Evolutionary conservation across 2,797 vertebrate species (phyloP), one percentile per base, ranked within the genome.

Genomic region (Phrynocephalus guinanensis): DNA sequence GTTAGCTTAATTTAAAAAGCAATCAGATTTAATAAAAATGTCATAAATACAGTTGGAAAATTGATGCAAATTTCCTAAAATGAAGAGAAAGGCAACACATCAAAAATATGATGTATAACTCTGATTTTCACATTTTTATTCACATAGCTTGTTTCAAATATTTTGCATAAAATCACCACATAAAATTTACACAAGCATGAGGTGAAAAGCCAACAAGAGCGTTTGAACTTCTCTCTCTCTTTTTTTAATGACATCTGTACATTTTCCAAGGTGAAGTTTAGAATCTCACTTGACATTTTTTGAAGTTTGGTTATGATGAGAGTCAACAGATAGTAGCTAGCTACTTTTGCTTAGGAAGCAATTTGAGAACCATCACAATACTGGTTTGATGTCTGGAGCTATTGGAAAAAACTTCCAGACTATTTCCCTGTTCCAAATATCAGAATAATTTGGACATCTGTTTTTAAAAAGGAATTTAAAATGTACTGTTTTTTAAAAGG

Each of bases 101-200:
- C 33, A 85, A 80, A 79, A 28, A 79, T 3, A 22, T 80, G 33
- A 5, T 60, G 33, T 26, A 10, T 26, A 76, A 68, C 38, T 48
- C 44, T 3, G 22, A 68, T 76, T 52, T 76, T 44, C 79, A 38
- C 16, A 76, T 52, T 73, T 72, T 81, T 30, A 87, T 76, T 82
- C 76, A n/a, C 26, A 77, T 11, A 68, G 24, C 33, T 38, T 9
- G 8, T 2, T 86, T 44, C 26, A 66, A 80, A 50, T 82, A 56
- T 66, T 48, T 86, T 56, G 84, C 77, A 79, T 33, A 60, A 81
- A 80, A 63, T 75, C 60, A 82, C 81, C 26, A 33, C 67, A 72
- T 28, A 72, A 48, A 50, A 86, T 50, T 73, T n/a, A 87, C 33
- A 82, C 44, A 66, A 87, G n/a, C 72, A 56, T 67, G 28, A 28